Base-by-base conservation (phyloP, 2,888 invertebrate species). In the Phaedon cochleariae region DNA sequence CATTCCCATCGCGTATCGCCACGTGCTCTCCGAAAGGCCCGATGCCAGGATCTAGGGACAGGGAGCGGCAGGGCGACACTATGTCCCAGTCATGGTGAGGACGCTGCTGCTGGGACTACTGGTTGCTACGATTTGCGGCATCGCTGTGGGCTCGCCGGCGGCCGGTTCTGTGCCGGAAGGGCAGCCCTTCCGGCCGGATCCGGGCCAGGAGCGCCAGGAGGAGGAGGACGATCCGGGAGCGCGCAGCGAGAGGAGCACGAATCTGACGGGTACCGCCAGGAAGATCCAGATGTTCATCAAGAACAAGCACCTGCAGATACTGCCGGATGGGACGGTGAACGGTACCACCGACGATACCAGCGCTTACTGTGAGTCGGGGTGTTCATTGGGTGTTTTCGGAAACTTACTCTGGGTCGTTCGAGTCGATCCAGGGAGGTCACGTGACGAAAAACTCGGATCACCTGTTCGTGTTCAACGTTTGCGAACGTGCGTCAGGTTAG, bases 271-370 rank as follows among this genome's bases (percentile, higher is more conserved):
- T 82, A 89, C 91, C 67, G 89, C 90, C 73, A 87, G 93, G 78
- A 92, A 92, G 82, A 92, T 94, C 80, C 92, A 92, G 85, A 88
- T 94, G 88, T 92, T 90, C 86, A 90, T 94, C 85, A 93, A 91
- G 86, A 91, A 93, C 86, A 89, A 90, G 77, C 91, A 92, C 83
- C 88, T 94, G 74, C 94, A 94, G 86, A 87, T 94, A 78, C 85
- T 92, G 85, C 92, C 92, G 75, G 93, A 93, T 86, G 94, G 94
- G 83, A 90, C 90, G 77, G 92, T 94, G 84, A 93, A 92, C 86
- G 93, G 94, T 77, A 93, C 93, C 82, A 88, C 87, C 81, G 90
- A 93, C 83, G 90, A 90, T 85, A 88, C 87, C 83, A 92, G 92
- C 86, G 90, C 90, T 86, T 92, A 92, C 89, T 92, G 94, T 94